Conservation (phyloP, 2,113 vertebrate species). For the Mesocricetus auratus region DNA sequence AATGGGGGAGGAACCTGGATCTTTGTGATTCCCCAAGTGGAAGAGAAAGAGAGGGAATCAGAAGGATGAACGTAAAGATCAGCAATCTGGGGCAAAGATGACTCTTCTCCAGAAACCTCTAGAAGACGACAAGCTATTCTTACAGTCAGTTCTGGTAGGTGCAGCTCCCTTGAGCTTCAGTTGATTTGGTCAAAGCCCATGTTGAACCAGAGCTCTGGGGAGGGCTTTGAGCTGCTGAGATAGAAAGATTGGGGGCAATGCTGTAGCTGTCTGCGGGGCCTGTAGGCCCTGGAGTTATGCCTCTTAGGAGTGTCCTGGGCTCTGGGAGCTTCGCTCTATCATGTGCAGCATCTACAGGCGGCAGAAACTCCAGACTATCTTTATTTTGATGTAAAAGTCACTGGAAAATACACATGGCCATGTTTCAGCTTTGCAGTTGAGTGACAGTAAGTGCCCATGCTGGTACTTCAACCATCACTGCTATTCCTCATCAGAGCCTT, state of each 20-base stretch:
- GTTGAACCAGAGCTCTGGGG: conserved; percentile 82
- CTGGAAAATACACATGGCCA: not conserved
- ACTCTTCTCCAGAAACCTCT: conserved; percentile 50
- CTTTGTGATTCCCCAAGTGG: conserved; percentile 89
- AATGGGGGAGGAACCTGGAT: conserved; percentile 86
- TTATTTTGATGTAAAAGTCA: not conserved
- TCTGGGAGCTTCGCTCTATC: conserved; percentile 90
- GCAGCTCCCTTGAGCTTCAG: not conserved
- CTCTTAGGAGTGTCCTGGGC: conserved; percentile 91
- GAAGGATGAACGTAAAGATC: not conserved
- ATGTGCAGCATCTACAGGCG: conserved; percentile 93
- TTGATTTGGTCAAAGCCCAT: not conserved
- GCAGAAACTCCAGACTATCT: conserved; percentile 85
- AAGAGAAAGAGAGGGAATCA: conserved; percentile 84
- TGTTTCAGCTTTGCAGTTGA: not conserved
- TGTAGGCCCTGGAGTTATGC: not conserved
- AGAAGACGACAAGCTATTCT: conserved; percentile 54
- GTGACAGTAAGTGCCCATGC: not conserved
- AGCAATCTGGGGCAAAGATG: not conserved
- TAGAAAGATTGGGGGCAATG: conserved; percentile 84
- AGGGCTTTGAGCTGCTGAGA: conserved; percentile 91
- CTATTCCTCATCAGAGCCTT: not conserved
- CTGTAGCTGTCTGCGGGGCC: conserved; percentile 79
- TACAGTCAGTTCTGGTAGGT: not conserved
- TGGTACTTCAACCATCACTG: not conserved